phyloP scores from a whole-genome alignment of 35 echinoderm and acorn worm genomes.

The Apostichopus californicus region DNA sequence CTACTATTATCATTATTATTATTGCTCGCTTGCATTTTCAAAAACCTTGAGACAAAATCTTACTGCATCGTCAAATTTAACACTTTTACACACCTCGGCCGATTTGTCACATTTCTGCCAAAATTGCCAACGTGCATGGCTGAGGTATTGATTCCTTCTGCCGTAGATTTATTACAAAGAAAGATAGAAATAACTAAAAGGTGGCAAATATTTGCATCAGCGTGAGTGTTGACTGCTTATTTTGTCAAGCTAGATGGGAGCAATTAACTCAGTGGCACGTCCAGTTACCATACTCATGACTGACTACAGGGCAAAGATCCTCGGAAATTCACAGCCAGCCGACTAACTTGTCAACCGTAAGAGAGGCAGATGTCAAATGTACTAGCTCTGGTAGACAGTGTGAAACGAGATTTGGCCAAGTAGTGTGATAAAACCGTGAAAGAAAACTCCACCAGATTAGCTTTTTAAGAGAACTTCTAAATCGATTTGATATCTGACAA shows the following conservation, averaged over 20 bases:
- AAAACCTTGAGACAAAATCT: background rate
- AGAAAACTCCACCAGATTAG: too few relatives aligned
- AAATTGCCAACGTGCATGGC: background rate
- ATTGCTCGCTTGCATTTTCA: background rate
- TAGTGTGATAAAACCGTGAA: too few relatives aligned
- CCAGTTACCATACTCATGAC: background rate
- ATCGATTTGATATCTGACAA: too few relatives aligned
- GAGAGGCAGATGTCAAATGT: background rate
- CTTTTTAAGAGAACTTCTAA: too few relatives aligned
- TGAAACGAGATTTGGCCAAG: too few relatives aligned
- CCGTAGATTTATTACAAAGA: background rate
- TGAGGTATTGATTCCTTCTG: background rate
- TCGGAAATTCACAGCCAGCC: background rate
- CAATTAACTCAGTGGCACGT: background rate
- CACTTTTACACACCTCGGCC: background rate
- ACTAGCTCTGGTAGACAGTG: background rate
- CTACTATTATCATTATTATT: background rate
- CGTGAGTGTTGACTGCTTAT: background rate
- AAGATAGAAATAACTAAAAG: background rate
- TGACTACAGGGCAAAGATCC: background rate
- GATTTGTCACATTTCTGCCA: background rate
- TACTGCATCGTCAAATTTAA: background rate
- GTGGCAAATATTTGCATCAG: background rate
- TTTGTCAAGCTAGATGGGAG: background rate
- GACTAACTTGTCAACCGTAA: background rate